Evolutionary conservation across 1,140 invertebrate species (phyloP), one percentile per base, ranked within the genome.

Genomic region (Plectrocnemia conspersa): DNA sequence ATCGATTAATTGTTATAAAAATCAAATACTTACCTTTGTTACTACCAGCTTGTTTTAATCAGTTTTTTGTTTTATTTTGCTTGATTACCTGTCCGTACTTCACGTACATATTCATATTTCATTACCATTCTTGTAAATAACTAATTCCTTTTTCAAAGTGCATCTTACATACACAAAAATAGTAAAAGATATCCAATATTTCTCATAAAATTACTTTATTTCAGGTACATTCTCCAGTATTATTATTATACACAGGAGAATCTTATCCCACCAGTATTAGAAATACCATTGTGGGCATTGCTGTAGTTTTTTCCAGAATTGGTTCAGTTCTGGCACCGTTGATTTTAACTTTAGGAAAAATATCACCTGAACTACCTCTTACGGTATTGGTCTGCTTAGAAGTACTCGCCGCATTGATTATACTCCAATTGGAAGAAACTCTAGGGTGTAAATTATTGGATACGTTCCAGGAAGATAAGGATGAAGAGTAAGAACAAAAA

Each of bases 311-410:
- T 53, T 79, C 79, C 3, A 75, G 82, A 35, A 64, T 84, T 24
- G 83, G 81, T n/a, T 82, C 82, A 1, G 84, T 85, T 71, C 66
- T 83, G 13, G 81, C 83, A 11, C 84, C 84, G 38, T 75, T 73
- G 24, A 66, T 84, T n/a, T 73, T 80, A 3, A 69, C 73, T 24
- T 68, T 83, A 63, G 76, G 88, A 75, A 59, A 77, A 71, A 53
- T 70, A 2, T 46, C 64, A 19, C 42, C 63, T 6, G 64, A 66
- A 58, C 57, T 71, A 13, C 69, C 72, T 9, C 50, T 74, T 2
- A 61, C 68, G 3, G 38, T 74, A 41, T 45, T 73, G 13, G 64
- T 64, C n/a, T 10, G 66, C 6, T 59, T 65, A 11, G 68, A 68
- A 1, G 50, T 67, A 23, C 44, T 42, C 19, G 68, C 72, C 61